phyloP scores from a whole-genome alignment of 1,140 invertebrate species.

The Adelges cooleyi region DNA sequence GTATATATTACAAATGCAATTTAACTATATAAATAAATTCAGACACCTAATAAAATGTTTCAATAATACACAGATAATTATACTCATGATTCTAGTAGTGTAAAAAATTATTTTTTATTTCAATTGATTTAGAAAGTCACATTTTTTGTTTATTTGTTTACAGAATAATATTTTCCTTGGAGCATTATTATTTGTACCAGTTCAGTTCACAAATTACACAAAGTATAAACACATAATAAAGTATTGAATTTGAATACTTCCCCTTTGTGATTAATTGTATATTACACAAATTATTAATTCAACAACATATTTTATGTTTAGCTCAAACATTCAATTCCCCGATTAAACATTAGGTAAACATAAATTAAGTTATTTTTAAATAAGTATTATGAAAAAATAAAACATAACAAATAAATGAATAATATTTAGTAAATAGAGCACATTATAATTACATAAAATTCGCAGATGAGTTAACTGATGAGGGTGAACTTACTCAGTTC shows the following conservation, averaged over 20 bases:
- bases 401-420: constrained; percentile 26
- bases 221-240: background rate
- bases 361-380: constrained; percentile 3
- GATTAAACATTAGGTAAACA: constrained; percentile 18
- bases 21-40: constrained; percentile 22
- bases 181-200: constrained; percentile 12
- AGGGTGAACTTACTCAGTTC: constrained; percentile 1
- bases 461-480: constrained; percentile 11
- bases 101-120: constrained; percentile 23
- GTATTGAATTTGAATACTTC: background rate
- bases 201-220: background rate
- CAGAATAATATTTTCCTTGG: background rate
- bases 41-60: constrained; percentile 18
- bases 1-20: constrained; percentile 4
- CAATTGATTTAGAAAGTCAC: constrained; percentile 22
- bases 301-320: background rate
- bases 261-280: background rate
- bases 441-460: constrained; percentile 23
- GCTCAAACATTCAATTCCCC: constrained; percentile 7
- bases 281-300: background rate
- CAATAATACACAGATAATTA: constrained; percentile 26
- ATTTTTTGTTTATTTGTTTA: background rate
- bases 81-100: constrained; percentile 4
- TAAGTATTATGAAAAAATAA: constrained; percentile 21
- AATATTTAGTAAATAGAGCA: constrained; percentile 2